Base-by-base conservation (phyloP, 2,888 invertebrate genomes). In the Parapristionchus giblindavisi region DNA sequence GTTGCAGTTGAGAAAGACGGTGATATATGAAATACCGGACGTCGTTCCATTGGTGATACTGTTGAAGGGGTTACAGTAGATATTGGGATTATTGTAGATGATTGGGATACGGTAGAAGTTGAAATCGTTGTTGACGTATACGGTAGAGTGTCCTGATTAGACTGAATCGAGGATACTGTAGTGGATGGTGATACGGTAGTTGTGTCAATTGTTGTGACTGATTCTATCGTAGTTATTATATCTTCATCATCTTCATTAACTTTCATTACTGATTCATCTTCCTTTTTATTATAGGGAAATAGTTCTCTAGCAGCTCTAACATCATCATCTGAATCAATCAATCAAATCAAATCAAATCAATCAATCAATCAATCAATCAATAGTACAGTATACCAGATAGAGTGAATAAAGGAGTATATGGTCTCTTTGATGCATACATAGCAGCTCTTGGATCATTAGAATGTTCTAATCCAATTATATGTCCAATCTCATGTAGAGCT, bases 401-500 rank as follows among this genome's bases (percentile, higher is more conserved):
- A n/a, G 71, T 56, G 56, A 71, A 71, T 29, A 56, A 17, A 27
- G 71, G 71, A 11, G 38, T 38, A 36, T 71, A 71, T 4, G 71
- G 71, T 56, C 71, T 54, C 71, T 80, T 81, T 27, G 80, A 80
- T 3, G 85, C 85, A 72, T 77, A 89, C 88, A 87, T 87, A 8
- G 85, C 87, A 2, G 87, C 84, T 24, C 84, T 66, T 14, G 76
- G 54, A 66, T 96, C 96, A 75, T 94, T 95, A 83, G 96, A 91
- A 81, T 97, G 91, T 90, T 96, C 95, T 93, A 95, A 93, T 94
- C 97, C 97, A 90, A 95, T 92, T 89, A 95, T 94, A 90, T 94
- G 95, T 88, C 94, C 88, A 54, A 87, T 85, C 75, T 87, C 87
- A 72, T 87, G 87, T 6, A 87, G 82, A 8, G 86, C 85, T 17